Evolutionary conservation across 2,113 vertebrate genomes (phyloP).

Genomic region (Gopherus evgoodei): DNA sequence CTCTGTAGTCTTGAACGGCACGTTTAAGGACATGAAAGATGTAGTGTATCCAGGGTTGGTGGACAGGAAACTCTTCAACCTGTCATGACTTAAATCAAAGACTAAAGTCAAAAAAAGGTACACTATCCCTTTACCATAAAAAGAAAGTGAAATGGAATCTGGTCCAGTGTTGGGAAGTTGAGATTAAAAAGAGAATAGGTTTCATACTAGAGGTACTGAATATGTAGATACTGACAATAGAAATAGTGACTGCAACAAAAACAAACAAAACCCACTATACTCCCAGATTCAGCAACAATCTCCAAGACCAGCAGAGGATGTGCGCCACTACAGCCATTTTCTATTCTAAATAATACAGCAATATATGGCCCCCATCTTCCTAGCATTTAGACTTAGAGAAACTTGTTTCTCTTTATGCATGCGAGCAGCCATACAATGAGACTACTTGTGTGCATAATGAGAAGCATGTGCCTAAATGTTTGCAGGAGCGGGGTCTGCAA

Average conservation of each 20-base stretch:
- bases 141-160: not conserved
- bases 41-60: too few relatives aligned
- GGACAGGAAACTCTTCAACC: too few relatives aligned
- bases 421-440: not conserved
- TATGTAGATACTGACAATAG: not conserved
- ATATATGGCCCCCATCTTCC: not conserved
- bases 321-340: not conserved
- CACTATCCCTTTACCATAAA: not conserved
- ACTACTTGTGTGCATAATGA: not conserved
- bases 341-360: not conserved
- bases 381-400: not conserved
- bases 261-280: not conserved
- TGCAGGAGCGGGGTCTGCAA: accelerated
- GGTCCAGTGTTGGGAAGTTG: not conserved
- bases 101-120: not conserved
- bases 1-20: too few relatives aligned
- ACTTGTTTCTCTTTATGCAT: not conserved
- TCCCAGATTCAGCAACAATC: not conserved
- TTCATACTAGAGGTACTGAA: not conserved
- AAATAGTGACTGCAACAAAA: not conserved
- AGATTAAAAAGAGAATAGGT: too few relatives aligned
- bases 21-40: too few relatives aligned
- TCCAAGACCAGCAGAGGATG: not conserved
- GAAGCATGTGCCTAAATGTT: not conserved
- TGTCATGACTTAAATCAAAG: too few relatives aligned